Evolutionary conservation across 2,888 invertebrate genomes (phyloP).

Genomic region (Lasioglossum zephyrum): DNA sequence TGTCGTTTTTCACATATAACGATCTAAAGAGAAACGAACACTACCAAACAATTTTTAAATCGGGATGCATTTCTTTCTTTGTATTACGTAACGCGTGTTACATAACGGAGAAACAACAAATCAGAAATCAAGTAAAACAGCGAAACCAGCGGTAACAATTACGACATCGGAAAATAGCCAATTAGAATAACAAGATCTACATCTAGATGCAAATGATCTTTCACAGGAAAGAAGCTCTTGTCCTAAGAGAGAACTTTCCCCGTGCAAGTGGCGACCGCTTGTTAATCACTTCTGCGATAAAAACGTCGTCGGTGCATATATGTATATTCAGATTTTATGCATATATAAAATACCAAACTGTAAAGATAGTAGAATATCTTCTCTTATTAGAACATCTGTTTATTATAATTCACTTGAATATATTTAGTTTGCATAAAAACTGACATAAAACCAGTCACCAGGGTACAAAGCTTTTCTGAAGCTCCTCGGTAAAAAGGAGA

Average conservation of each 20-base stretch:
- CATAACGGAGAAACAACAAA: background rate
- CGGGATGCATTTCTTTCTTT: background rate
- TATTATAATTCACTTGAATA: background rate
- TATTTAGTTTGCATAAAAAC: background rate
- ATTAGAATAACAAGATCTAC: constrained; percentile 6
- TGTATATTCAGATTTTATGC: background rate
- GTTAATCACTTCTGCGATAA: background rate
- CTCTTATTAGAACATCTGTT: no score
- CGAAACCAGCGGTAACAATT: background rate
- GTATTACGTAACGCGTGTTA: background rate
- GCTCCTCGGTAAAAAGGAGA: no score
- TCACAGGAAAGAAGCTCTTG: constrained; percentile 52
- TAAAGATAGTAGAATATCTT: background rate
- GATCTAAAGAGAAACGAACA: background rate
- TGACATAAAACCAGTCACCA: background rate
- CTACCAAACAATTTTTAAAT: background rate
- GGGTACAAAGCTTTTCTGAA: background rate
- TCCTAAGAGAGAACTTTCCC: constrained; percentile 65
- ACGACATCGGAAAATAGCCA: constrained; percentile 3
- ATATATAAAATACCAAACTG: no score
- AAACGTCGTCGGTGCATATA: background rate
- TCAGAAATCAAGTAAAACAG: background rate
- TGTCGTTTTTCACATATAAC: background rate
- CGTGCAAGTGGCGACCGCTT: background rate
- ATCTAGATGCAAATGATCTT: constrained; percentile 11